These are phyloP conservation scores for Drosophila guanche DNA, from an alignment of 1,140 invertebrate genomes.

Conservation along the genomic window DNA sequence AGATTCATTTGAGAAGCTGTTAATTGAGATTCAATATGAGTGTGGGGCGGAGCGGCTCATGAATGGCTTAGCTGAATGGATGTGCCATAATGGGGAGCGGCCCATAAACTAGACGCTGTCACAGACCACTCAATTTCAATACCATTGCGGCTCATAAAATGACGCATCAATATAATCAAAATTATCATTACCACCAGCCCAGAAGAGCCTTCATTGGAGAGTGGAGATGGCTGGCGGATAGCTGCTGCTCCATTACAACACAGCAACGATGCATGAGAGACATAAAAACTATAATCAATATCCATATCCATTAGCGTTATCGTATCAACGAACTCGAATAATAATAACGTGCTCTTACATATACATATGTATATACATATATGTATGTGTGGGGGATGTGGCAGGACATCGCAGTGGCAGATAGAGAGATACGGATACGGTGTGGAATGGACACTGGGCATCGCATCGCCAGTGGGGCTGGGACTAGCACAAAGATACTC, in stretches of 20 bases:
- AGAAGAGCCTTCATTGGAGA: slow-evolving; percentile 1
- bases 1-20: slow-evolving; percentile 59
- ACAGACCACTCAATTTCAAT: slow-evolving; percentile 80
- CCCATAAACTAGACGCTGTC: slow-evolving; percentile 67
- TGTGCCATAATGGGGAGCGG: slow-evolving; percentile 45
- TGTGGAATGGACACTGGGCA: slow-evolving; percentile 19
- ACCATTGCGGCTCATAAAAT: slow-evolving; percentile 79
- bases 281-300: slow-evolving; percentile 82
- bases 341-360: slow-evolving; percentile 60
- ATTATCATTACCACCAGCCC: slow-evolving; percentile 68
- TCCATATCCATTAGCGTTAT: slow-evolving; percentile 82
- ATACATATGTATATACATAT: slow-evolving; percentile 50
- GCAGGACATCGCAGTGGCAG: background rate
- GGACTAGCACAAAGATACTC: slow-evolving; percentile 13
- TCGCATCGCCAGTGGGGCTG: slow-evolving; percentile 14
- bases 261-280: slow-evolving; percentile 45
- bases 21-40: slow-evolving; percentile 55
- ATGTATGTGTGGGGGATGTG: slow-evolving; percentile 21
- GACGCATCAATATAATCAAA: slow-evolving; percentile 82
- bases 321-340: slow-evolving; percentile 77
- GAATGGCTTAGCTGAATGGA: slow-evolving; percentile 39
- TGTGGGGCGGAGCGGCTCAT: slow-evolving; percentile 16
- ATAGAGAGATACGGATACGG: slow-evolving; percentile 17
- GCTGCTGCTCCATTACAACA: slow-evolving; percentile 3
- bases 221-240: slow-evolving; percentile 11